phyloP scores from a whole-genome alignment of 2,888 invertebrate species.

The Leucophora obtusa region DNA sequence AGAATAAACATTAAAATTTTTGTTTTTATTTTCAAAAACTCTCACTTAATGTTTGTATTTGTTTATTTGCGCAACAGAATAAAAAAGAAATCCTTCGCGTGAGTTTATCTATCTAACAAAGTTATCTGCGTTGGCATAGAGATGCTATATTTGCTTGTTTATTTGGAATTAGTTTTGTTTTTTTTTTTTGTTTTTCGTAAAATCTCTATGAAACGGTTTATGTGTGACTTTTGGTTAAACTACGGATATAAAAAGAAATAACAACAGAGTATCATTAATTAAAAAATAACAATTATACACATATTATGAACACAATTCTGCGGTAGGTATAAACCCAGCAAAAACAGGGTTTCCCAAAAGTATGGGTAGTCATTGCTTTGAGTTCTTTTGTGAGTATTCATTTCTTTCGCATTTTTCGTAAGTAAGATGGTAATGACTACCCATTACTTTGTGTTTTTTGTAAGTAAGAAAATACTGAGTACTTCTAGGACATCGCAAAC shows the following conservation, averaged over 20 bases:
- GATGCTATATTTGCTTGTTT: conserved; percentile 29
- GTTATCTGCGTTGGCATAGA: conserved; percentile 23
- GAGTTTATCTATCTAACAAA: conserved; percentile 19
- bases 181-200: not conserved
- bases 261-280: not conserved
- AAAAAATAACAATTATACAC: not conserved
- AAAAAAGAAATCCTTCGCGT: conserved; percentile 21
- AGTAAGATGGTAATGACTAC: no score
- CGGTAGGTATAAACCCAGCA: no score
- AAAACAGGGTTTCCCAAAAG: no score
- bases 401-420: no score
- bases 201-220: conserved; percentile 10
- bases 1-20: conserved; percentile 25
- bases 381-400: no score
- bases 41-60: conserved; percentile 15
- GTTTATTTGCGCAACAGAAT: conserved; percentile 41
- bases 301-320: no score
- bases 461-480: no score
- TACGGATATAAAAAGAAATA: conserved; percentile 12
- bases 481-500: no score
- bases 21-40: conserved; percentile 30
- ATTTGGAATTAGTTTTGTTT: conserved; percentile 1
- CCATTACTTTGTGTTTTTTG: no score
- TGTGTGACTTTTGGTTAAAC: conserved; percentile 54
- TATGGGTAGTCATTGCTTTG: no score